Conservation (phyloP, 2,797 vertebrate species). For the Sebastes alutus region DNA sequence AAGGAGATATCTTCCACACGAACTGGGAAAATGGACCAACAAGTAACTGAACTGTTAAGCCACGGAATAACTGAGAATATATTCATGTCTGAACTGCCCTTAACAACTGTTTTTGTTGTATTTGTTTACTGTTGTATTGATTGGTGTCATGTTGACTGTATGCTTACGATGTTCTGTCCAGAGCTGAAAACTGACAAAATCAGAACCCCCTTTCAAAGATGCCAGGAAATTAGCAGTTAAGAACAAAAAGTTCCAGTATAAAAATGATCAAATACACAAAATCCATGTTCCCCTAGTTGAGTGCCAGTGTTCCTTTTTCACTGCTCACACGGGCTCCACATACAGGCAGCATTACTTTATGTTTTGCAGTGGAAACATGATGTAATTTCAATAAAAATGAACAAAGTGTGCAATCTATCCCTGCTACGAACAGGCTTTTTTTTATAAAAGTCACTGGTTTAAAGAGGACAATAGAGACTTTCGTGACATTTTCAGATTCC, state of each 20-base stretch:
- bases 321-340: slow-evolving; percentile 1
- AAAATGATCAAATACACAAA: slow-evolving; percentile 1
- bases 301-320: slow-evolving; percentile 12
- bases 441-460: not conserved
- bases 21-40: not conserved
- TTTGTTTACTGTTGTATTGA: too few species aligned
- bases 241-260: not conserved
- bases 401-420: not conserved
- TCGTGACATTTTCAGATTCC: not conserved
- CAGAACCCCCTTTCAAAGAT: not conserved
- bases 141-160: too few species aligned
- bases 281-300: not conserved
- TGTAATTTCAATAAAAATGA: not conserved
- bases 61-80: too few species aligned
- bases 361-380: slow-evolving; percentile 8
- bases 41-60: not conserved
- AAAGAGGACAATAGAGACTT: not conserved
- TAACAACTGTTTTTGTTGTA: too few species aligned
- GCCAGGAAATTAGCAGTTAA: slow-evolving; percentile 5
- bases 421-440: not conserved
- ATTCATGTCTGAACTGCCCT: too few species aligned
- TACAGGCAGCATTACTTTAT: not conserved
- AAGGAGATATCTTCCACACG: not conserved
- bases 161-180: too few species aligned
- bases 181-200: not conserved